phyloP scores from a whole-genome alignment of 1,140 invertebrate genomes.

The Hermatobates lingyangjiaoensis region DNA sequence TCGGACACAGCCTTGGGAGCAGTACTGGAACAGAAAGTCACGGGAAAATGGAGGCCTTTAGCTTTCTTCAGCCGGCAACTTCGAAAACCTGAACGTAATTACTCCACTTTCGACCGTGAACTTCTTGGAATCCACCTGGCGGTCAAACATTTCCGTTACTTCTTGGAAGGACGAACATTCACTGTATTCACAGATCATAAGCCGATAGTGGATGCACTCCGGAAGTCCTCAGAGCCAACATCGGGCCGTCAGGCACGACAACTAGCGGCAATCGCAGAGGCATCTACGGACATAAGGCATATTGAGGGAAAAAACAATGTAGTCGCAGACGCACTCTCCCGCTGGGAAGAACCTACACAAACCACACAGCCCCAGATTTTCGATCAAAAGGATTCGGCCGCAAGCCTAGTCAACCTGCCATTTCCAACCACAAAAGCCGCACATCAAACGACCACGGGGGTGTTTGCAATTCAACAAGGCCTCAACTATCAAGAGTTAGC shows the following conservation, averaged over 20 bases:
- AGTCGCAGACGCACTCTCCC: constrained; percentile 2
- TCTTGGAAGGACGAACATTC: constrained; percentile 20
- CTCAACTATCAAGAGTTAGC: no score
- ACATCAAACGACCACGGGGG: no score
- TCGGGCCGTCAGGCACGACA: neutral
- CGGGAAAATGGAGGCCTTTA: neutral
- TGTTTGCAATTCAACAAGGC: no score
- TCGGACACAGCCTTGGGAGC: neutral
- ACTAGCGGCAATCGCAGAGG: neutral
- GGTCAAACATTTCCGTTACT: constrained; percentile 20
- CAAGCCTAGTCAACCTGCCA: no score
- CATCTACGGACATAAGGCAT: neutral
- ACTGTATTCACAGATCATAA: constrained; percentile 23
- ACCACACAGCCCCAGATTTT: no score
- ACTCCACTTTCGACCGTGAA: constrained; percentile 23
- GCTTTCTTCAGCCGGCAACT: no score
- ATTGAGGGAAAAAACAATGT: neutral
- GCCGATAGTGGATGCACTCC: constrained; percentile 19
- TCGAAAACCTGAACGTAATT: no score
- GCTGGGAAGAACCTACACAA: constrained; percentile 3
- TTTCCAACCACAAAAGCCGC: no score
- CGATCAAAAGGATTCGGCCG: no score
- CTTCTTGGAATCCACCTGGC: constrained; percentile 21
- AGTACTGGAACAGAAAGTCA: neutral
- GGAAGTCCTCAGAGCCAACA: constrained; percentile 1